These are phyloP conservation scores for Pseudopleuronectes americanus DNA, from an alignment of 2,797 vertebrate genomes.

Conservation along the genomic window DNA sequence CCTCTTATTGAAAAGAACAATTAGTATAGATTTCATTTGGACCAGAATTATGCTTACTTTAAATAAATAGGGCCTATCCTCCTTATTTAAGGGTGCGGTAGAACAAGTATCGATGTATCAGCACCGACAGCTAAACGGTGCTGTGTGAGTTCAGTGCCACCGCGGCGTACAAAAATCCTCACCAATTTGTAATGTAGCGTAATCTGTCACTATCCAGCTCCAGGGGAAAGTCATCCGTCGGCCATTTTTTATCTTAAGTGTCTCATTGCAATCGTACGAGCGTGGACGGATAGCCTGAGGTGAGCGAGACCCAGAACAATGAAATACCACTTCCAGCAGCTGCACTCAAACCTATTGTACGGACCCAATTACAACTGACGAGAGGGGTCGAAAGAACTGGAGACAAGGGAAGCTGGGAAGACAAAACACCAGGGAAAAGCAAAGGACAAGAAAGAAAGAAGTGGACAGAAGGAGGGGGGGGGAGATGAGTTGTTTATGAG, in stretches of 20 bases:
- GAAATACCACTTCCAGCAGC: conserved; percentile 46
- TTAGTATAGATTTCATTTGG: too few relatives aligned
- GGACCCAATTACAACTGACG: conserved; percentile 45
- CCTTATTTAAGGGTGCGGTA: neutral
- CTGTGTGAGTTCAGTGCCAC: conserved; percentile 7
- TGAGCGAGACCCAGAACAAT: conserved; percentile 36
- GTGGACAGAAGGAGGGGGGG: conserved; percentile 18
- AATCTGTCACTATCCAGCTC: conserved; percentile 42
- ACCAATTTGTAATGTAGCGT: conserved; percentile 30
- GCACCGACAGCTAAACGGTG: conserved; percentile 1
- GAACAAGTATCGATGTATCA: conserved; percentile 4
- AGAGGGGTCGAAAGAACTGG: conserved; percentile 32
- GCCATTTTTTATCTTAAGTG: conserved; percentile 18
- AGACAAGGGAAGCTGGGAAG: conserved; percentile 18
- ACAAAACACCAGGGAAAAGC: conserved; percentile 20
- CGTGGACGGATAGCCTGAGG: conserved; percentile 30
- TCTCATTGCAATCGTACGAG: conserved; percentile 17
- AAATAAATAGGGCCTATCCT: neutral
- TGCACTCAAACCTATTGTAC: conserved; percentile 24
- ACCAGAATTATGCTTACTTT: too few relatives aligned
- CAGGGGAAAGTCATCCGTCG: conserved; percentile 9
- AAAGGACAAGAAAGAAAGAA: conserved; percentile 24
- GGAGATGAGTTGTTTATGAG: conserved; percentile 71
- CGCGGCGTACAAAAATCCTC: neutral
- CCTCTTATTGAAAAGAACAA: too few relatives aligned